phyloP scores from a whole-genome alignment of 1,140 invertebrate species.

The Papilio polyxenes region DNA sequence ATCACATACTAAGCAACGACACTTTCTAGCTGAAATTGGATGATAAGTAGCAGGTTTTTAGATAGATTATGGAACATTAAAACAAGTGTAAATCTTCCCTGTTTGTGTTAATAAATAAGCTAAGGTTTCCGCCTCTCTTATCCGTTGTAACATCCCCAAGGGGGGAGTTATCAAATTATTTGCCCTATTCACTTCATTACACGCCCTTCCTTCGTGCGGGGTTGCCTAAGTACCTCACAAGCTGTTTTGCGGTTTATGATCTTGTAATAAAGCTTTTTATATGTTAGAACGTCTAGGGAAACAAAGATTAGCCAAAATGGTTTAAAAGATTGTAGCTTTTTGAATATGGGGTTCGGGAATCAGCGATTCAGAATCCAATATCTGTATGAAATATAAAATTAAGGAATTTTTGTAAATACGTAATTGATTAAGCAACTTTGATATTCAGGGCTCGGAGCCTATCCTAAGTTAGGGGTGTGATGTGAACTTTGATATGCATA shows the following conservation, averaged over 20 bases:
- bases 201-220: not conserved
- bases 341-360: not conserved
- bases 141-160: conserved; percentile 32
- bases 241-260: conserved; percentile 24
- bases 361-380: no score
- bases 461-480: no score
- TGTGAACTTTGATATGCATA: no score
- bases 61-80: not conserved
- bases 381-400: no score
- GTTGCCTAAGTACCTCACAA: not conserved
- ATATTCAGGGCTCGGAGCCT: no score
- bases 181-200: conserved; percentile 35
- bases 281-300: not conserved
- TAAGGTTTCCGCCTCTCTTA: conserved; percentile 22
- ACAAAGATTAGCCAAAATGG: not conserved
- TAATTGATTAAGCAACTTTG: no score
- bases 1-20: no score
- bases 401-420: no score
- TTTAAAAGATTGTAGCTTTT: not conserved
- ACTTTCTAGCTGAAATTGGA: no score
- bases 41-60: no score
- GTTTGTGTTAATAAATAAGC: not conserved
- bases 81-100: conserved; percentile 8
- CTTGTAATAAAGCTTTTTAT: conserved; percentile 9
- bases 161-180: conserved; percentile 40